These are phyloP conservation scores for Dastarcus helophoroides DNA, from an alignment of 2,888 invertebrate species.

Conservation along the genomic window DNA sequence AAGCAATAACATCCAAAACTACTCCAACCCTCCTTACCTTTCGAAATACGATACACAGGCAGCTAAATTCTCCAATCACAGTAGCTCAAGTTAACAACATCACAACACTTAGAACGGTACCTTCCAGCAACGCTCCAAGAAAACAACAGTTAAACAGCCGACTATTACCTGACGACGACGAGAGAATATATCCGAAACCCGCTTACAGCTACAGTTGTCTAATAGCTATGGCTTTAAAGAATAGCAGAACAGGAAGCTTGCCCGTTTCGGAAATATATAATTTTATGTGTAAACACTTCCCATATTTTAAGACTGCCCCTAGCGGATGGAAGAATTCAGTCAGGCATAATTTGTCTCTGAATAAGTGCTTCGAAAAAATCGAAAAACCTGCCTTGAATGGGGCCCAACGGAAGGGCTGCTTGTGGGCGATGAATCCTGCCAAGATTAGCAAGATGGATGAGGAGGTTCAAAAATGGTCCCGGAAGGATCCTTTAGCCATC, in stretches of 20 bases:
- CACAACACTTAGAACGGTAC: conserved; percentile 21
- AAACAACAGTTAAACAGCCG: conserved; percentile 16
- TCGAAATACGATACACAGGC: conserved; percentile 24
- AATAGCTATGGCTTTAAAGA: conserved; percentile 95
- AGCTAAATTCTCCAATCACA: conserved; percentile 23
- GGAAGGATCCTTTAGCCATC: conserved; percentile 88
- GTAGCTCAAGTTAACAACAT: conserved; percentile 26
- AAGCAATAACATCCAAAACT: conserved; percentile 22
- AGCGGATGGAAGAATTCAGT: conserved; percentile 99
- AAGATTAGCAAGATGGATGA: conserved; percentile 96
- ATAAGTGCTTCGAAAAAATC: conserved; percentile 98
- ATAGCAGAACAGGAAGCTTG: conserved; percentile 84
- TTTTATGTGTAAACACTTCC: conserved; percentile 99
- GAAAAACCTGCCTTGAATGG: conserved; percentile 87
- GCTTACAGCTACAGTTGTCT: conserved; percentile 96
- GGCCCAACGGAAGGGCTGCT: conserved; percentile 75
- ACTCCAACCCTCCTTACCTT: conserved; percentile 24
- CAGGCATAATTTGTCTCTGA: conserved; percentile 90
- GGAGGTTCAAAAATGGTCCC: conserved; percentile 94
- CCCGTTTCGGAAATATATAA: conserved; percentile 98
- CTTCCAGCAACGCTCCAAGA: conserved; percentile 14
- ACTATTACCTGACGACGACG: conserved; percentile 33
- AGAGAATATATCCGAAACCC: conserved; percentile 79
- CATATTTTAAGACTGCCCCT: conserved; percentile 96
- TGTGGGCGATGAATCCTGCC: conserved; percentile 95